phyloP scores from a whole-genome alignment of 2,797 vertebrate genomes.

The Poecilia picta region DNA sequence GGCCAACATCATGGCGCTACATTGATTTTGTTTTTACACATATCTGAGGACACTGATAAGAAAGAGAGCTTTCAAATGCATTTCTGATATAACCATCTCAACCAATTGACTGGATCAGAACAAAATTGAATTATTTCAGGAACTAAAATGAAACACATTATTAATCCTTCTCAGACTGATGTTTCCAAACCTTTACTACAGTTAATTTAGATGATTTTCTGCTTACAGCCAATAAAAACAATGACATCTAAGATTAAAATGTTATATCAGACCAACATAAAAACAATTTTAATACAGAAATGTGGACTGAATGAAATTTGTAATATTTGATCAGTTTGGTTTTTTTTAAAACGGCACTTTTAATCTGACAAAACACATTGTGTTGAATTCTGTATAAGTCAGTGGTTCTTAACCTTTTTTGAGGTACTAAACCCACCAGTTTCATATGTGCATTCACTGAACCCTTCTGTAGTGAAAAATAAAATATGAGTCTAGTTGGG shows the following conservation, averaged over 20 bases:
- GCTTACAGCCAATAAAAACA: not conserved
- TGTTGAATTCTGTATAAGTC: not conserved
- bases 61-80: too few species aligned
- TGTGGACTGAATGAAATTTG: not conserved
- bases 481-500: too few species aligned
- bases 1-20: too few species aligned
- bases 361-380: not conserved
- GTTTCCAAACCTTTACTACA: not conserved
- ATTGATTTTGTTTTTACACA: too few species aligned
- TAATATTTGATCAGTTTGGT: not conserved
- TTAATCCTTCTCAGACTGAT: not conserved
- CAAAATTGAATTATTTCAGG: not conserved
- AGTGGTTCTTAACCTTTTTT: too few species aligned
- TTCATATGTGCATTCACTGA: too few species aligned
- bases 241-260: not conserved
- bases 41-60: too few species aligned
- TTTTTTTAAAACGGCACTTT: not conserved
- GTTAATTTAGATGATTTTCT: not conserved
- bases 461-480: too few species aligned
- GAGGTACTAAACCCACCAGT: too few species aligned
- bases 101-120: not conserved
- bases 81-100: too few species aligned
- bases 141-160: not conserved
- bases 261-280: not conserved
- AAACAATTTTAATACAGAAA: not conserved